Evolutionary conservation across 2,888 invertebrate genomes (phyloP).

Genomic region (Chaetogeoica ovagalla): DNA sequence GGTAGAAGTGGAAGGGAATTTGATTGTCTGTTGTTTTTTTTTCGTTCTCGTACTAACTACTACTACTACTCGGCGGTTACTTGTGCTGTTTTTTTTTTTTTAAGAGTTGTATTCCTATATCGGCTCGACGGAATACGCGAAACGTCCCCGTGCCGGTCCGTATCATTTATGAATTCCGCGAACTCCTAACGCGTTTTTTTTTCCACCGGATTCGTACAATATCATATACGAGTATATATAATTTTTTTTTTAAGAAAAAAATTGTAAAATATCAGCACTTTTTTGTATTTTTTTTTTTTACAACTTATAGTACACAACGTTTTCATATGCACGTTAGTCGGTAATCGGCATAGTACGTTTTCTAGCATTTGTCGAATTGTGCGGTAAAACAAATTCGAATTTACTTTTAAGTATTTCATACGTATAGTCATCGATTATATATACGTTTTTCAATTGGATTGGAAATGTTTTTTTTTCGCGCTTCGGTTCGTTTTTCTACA

Average conservation of each 20-base stretch:
- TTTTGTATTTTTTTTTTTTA: no score
- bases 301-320: no score
- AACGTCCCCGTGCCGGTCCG: constrained; percentile 12
- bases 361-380: no score
- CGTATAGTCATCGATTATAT: no score
- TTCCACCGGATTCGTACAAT: not conserved
- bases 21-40: constrained; percentile 19
- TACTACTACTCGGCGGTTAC: constrained; percentile 7
- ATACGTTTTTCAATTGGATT: no score
- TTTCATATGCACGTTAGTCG: not conserved
- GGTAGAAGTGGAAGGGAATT: constrained; percentile 4
- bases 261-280: no score
- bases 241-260: no score
- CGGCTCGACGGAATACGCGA: constrained; percentile 32
- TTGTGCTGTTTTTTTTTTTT: constrained; percentile 8
- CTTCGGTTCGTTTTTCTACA: no score
- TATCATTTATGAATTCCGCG: constrained; percentile 45
- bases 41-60: not conserved
- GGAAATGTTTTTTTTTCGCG: no score
- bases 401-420: no score
- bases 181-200: constrained; percentile 39
- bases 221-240: not conserved
- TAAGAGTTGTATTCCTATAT: constrained; percentile 33
- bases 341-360: not conserved
- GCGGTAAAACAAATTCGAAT: no score